Percentiles rank a stretch among this genome's conserved stretches.
phyloP scores from a whole-genome alignment of 2,888 invertebrate genomes.

The Sinodicranocentrus sp. region DNA sequence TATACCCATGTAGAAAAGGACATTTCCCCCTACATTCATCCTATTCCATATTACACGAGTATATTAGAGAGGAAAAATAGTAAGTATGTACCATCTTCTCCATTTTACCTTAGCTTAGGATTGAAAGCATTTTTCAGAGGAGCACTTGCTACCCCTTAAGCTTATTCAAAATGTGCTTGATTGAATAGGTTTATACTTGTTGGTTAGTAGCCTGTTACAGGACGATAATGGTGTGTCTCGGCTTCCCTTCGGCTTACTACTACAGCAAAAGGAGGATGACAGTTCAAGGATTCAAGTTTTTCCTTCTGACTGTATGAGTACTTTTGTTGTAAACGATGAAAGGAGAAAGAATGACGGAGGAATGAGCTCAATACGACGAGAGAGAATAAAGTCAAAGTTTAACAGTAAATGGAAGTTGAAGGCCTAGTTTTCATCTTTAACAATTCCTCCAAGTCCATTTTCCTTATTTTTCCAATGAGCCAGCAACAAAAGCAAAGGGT shows the following conservation, averaged over 20 bases:
- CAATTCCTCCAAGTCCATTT: conserved; percentile 13
- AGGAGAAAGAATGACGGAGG: conserved; percentile 12
- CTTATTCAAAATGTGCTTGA: neutral
- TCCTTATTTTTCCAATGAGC: neutral
- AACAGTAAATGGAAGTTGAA: conserved; percentile 50
- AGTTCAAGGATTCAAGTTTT: conserved; percentile 57
- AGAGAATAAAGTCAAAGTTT: conserved; percentile 52
- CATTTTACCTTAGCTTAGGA: no score
- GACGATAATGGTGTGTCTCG: conserved; percentile 18
- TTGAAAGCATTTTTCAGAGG: neutral
- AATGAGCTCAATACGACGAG: neutral
- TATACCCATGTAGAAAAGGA: no score
- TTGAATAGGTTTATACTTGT: neutral
- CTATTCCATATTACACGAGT: no score
- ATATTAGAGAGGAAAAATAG: no score
- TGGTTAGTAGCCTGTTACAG: conserved; percentile 6
- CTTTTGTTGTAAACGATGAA: neutral
- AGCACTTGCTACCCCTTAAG: neutral
- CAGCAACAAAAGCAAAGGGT: neutral
- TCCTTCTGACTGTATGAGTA: neutral
- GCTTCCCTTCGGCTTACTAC: conserved; percentile 2
- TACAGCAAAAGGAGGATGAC: conserved; percentile 44
- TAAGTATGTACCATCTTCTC: no score
- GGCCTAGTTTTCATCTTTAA: conserved; percentile 40
- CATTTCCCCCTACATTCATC: no score